A percentile compares a stretch with the other conserved stretches of the same genome.
These are phyloP conservation scores for Akabosia matsudoensis DNA, from an alignment of 1,140 invertebrate genomes.

Conservation along the genomic window DNA sequence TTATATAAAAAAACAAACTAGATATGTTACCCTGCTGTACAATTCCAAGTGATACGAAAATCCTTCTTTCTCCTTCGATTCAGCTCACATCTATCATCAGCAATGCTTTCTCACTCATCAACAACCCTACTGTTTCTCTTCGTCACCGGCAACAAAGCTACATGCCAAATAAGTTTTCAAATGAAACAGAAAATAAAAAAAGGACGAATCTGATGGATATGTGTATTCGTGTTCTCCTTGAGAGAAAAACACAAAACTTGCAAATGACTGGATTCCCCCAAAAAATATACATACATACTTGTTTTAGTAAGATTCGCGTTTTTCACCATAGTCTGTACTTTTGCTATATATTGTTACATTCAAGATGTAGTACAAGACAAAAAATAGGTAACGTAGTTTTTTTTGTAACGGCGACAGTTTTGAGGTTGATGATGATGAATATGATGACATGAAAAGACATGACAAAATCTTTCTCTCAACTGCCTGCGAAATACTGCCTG, in stretches of 20 bases:
- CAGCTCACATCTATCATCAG: not conserved
- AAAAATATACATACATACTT: no score
- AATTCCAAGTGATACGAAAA: no score
- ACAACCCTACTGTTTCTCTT: not conserved
- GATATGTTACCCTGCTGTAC: no score
- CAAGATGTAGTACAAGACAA: no score
- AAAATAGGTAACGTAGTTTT: no score
- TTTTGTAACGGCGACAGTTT: not conserved
- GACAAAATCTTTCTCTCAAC: not conserved
- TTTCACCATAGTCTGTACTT: no score
- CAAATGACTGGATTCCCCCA: no score
- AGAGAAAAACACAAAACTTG: no score
- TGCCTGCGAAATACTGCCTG: no score
- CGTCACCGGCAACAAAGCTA: not conserved
- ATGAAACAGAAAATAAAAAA: not conserved
- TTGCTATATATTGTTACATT: no score
- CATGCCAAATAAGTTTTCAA: not conserved
- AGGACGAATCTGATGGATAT: not conserved
- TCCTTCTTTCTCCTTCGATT: not conserved
- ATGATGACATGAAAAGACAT: slow-evolving; percentile 13
- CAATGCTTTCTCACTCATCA: not conserved
- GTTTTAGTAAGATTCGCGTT: no score
- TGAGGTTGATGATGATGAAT: not conserved
- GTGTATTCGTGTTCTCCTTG: not conserved
- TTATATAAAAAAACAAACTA: no score